Percentiles rank a stretch among this genome's conserved stretches.
phyloP scores from a whole-genome alignment of 2,888 invertebrate species.

The Ophion obscuratus region DNA sequence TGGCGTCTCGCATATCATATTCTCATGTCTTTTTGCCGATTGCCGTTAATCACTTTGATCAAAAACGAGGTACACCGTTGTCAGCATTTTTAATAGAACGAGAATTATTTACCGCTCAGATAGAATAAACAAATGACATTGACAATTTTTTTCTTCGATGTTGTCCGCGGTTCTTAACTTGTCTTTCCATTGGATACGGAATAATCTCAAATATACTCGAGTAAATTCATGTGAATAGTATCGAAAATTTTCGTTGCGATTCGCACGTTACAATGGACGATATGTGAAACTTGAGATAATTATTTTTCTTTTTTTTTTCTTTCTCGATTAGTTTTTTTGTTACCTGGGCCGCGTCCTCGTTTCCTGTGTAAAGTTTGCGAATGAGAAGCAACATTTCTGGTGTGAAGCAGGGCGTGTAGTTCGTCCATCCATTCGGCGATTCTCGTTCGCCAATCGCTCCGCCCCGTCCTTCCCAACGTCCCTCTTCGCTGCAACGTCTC shows the following conservation, averaged over 20 bases:
- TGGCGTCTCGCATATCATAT: too few species aligned
- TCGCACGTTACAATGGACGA: neutral
- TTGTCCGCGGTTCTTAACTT: neutral
- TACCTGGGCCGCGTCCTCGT: conserved; percentile 85
- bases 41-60: too few species aligned
- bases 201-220: neutral
- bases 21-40: too few species aligned
- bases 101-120: neutral
- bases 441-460: conserved; percentile 78
- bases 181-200: neutral
- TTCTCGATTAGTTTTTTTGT: neutral
- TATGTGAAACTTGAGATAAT: neutral
- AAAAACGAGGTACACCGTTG: too few species aligned
- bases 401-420: conserved; percentile 92
- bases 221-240: neutral
- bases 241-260: neutral
- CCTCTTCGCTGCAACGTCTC: conserved; percentile 88
- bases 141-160: neutral
- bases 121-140: neutral
- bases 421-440: conserved; percentile 89
- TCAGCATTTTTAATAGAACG: neutral
- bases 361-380: conserved; percentile 86
- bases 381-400: conserved; percentile 89
- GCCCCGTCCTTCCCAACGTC: conserved; percentile 88
- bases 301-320: neutral